These are phyloP conservation scores for Diachasma alloeum DNA, from an alignment of 1,140 invertebrate species.

Conservation along the genomic window DNA sequence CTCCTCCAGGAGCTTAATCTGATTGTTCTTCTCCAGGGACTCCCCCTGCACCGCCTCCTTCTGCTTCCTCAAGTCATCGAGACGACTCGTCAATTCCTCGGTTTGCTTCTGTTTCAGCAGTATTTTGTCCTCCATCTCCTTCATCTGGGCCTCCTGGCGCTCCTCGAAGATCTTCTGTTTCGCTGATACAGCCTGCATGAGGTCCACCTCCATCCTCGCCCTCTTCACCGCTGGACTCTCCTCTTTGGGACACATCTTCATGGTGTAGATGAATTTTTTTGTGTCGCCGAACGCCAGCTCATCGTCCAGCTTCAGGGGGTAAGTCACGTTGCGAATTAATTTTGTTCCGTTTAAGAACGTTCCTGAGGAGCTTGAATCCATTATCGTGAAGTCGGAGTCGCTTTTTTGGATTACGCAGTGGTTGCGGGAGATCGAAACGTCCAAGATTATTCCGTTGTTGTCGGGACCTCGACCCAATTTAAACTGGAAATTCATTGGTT, in stretches of 20 bases:
- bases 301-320: slow-evolving; percentile 58
- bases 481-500: slow-evolving; percentile 49
- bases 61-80: slow-evolving; percentile 56
- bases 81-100: slow-evolving; percentile 57
- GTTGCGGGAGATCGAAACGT: slow-evolving; percentile 61
- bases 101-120: slow-evolving; percentile 63
- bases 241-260: slow-evolving; percentile 41
- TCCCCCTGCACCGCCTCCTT: slow-evolving; percentile 56
- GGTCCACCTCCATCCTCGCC: slow-evolving; percentile 49
- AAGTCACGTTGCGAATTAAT: slow-evolving; percentile 49
- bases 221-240: slow-evolving; percentile 48
- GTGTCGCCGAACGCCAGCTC: slow-evolving; percentile 59
- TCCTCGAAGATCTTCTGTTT: slow-evolving; percentile 64
- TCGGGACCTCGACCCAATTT: slow-evolving; percentile 61
- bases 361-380: slow-evolving; percentile 62
- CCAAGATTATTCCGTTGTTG: slow-evolving; percentile 61
- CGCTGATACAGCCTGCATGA: slow-evolving; percentile 53
- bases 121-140: slow-evolving; percentile 59
- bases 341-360: slow-evolving; percentile 60
- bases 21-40: slow-evolving; percentile 47
- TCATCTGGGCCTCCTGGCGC: slow-evolving; percentile 60
- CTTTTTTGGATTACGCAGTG: slow-evolving; percentile 62
- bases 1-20: slow-evolving; percentile 56
- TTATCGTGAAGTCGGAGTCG: slow-evolving; percentile 46
- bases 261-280: slow-evolving; percentile 61